Conservation (phyloP, 2,888 invertebrate species). For the Dolichopus griseipennis region DNA sequence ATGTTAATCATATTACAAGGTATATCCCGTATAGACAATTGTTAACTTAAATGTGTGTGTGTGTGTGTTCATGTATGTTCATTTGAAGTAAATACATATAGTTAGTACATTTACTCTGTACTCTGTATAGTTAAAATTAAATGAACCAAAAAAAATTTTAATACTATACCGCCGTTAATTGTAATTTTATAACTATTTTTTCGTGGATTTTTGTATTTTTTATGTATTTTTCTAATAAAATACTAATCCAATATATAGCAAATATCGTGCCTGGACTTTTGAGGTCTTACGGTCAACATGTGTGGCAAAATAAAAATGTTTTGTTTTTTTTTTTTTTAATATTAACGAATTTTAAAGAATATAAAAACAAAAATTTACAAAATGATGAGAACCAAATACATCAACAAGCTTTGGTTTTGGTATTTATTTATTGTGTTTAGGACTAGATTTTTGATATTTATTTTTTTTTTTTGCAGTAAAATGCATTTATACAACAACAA, state of each 20-base stretch:
- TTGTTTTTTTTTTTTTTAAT: too few relatives aligned
- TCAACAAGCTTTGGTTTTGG: background rate
- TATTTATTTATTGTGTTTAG: background rate
- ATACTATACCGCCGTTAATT: too few relatives aligned
- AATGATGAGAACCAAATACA: background rate
- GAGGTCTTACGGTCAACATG: slow-evolving; percentile 6
- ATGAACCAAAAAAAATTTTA: too few relatives aligned
- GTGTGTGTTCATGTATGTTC: too few relatives aligned
- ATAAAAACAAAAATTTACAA: background rate
- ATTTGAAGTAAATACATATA: too few relatives aligned
- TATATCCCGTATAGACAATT: too few relatives aligned
- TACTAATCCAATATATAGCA: background rate
- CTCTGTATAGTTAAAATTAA: too few relatives aligned
- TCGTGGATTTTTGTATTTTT: background rate
- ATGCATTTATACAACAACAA: background rate
- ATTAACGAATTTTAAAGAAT: too few relatives aligned
- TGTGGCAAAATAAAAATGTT: background rate
- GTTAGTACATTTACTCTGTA: too few relatives aligned
- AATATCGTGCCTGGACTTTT: slow-evolving; percentile 2
- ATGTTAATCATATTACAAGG: background rate
- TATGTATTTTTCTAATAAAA: background rate
- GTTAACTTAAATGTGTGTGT: too few relatives aligned
- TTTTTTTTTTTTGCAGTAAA: background rate
- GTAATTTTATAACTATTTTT: background rate
- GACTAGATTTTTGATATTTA: background rate